A percentile compares a stretch with the other conserved stretches of the same genome.
phyloP scores from a whole-genome alignment of 2,113 vertebrate genomes.

The Hippocampus zosterae region DNA sequence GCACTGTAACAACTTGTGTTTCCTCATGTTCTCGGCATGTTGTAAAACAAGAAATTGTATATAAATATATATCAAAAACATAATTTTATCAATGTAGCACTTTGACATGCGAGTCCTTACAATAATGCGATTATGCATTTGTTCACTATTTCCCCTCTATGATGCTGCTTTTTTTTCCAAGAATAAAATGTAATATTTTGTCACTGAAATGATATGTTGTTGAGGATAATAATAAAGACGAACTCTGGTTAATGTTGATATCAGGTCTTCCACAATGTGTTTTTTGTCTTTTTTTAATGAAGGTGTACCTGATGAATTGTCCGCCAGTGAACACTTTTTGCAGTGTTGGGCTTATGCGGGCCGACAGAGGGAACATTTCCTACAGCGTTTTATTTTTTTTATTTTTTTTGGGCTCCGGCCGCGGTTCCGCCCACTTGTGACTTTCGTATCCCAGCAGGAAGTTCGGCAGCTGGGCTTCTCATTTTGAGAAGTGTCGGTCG shows the following conservation, averaged over 20 bases:
- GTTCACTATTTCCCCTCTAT: not conserved
- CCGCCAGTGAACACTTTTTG: too few species aligned
- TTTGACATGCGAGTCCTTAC: not conserved
- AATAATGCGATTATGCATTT: not conserved
- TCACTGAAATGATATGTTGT: not conserved
- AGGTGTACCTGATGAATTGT: too few species aligned
- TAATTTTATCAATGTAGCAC: conserved; percentile 1
- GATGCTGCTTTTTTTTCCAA: not conserved
- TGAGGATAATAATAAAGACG: not conserved
- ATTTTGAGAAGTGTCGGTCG: conserved; percentile 2
- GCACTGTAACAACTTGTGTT: not conserved
- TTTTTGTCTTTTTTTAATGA: too few species aligned
- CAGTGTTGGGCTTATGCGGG: too few species aligned
- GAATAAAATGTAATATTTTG: not conserved
- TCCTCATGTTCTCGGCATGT: not conserved
- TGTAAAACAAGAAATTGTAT: not conserved
- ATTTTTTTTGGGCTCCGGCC: not conserved
- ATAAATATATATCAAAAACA: not conserved
- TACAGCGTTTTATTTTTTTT: not conserved
- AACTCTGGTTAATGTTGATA: not conserved
- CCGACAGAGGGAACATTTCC: not conserved
- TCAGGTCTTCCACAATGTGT: not conserved
- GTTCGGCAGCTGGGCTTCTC: conserved; percentile 30
- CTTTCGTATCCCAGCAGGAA: conserved; percentile 53
- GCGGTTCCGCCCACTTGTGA: conserved; percentile 1